Percentiles rank a stretch among this genome's conserved stretches.
Conservation (phyloP, 2,797 vertebrate species). For the Argentina silus region DNA sequence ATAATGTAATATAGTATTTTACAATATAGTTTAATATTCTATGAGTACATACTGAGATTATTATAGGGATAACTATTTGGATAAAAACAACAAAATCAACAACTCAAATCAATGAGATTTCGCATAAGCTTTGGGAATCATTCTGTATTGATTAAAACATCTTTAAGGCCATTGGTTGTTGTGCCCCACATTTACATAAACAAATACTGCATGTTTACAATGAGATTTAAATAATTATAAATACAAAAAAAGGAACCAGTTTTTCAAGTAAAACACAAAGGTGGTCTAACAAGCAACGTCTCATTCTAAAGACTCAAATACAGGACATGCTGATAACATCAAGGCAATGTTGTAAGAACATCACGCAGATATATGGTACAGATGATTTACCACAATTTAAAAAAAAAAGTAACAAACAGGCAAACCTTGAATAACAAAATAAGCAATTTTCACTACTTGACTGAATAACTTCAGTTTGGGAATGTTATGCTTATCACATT, state of each 20-base stretch:
- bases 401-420: not conserved
- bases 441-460: not conserved
- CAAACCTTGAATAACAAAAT: not conserved
- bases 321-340: constrained; percentile 2
- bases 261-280: constrained; percentile 4
- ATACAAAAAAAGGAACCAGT: constrained; percentile 10
- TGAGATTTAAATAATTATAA: constrained; percentile 24
- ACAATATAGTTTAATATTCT: constrained; percentile 22
- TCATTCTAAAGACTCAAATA: not conserved
- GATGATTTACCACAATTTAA: not conserved
- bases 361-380: constrained; percentile 2
- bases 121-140: constrained; percentile 66
- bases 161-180: constrained; percentile 82
- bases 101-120: constrained; percentile 37
- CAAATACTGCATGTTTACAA: constrained; percentile 28
- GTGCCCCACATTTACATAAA: constrained; percentile 67
- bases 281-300: not conserved
- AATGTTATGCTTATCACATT: constrained; percentile 2
- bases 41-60: constrained; percentile 38
- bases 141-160: constrained; percentile 60
- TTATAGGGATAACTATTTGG: constrained; percentile 1
- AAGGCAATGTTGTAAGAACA: constrained; percentile 1
- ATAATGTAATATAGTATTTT: constrained; percentile 30
- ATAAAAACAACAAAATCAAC: constrained; percentile 28
- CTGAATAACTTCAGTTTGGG: not conserved